Conservation (phyloP, 2,888 invertebrate species). For the Lordiphosa andalusiaca region DNA sequence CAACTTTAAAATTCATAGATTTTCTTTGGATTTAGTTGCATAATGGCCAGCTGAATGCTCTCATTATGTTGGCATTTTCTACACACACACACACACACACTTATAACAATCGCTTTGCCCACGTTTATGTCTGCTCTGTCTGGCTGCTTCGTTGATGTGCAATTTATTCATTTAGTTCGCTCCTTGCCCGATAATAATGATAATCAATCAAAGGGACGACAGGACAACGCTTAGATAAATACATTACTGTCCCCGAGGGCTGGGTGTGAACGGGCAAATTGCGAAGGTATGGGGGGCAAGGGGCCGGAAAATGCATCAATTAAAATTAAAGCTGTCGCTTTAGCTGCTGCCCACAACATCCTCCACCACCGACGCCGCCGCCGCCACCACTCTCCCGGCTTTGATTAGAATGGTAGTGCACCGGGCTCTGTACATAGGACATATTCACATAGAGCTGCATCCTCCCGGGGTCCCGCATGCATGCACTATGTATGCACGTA, state of each 20-base stretch:
- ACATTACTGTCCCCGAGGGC: conserved; percentile 8
- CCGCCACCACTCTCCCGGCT: conserved; percentile 18
- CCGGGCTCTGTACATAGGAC: conserved; percentile 43
- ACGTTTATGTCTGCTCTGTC: conserved; percentile 29
- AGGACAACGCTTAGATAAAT: conserved; percentile 38
- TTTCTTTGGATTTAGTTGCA: no score
- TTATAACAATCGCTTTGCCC: conserved; percentile 1
- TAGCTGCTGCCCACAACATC: conserved; percentile 11
- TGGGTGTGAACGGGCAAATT: conserved; percentile 5
- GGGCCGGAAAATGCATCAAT: conserved; percentile 53
- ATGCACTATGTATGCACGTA: conserved; percentile 39
- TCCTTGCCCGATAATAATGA: conserved; percentile 16
- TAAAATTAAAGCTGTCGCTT: conserved; percentile 58
- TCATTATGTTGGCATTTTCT: no score
- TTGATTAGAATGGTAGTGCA: conserved; percentile 71
- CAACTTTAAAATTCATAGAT: no score
- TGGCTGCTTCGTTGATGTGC: conserved; percentile 10
- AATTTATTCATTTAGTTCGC: conserved; percentile 13
- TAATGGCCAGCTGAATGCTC: no score
- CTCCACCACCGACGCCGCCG: conserved; percentile 19
- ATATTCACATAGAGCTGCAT: conserved; percentile 11
- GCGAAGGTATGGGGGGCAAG: not conserved
- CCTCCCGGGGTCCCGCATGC: conserved; percentile 41
- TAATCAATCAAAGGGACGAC: conserved; percentile 37
- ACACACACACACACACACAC: no score